Conservation (phyloP, 1,140 invertebrate species). For the Artemia franciscana region DNA sequence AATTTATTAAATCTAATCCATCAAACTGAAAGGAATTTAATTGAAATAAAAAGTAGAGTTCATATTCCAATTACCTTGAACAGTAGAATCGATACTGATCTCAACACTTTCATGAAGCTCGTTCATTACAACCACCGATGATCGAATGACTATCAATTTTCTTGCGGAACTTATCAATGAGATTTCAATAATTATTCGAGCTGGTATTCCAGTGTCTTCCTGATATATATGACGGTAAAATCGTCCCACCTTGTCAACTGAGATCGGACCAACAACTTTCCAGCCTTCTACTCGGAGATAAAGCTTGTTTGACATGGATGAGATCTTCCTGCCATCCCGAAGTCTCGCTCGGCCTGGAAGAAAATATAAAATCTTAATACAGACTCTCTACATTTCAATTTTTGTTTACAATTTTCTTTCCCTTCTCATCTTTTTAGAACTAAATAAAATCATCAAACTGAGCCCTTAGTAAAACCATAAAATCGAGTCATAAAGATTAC, state of each 20-base stretch:
- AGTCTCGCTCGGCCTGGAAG: neutral
- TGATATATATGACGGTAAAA: slow-evolving; percentile 49
- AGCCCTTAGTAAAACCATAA: no score
- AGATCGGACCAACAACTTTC: slow-evolving; percentile 60
- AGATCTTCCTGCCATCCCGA: slow-evolving; percentile 15
- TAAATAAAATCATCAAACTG: no score
- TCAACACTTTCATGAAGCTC: slow-evolving; percentile 42
- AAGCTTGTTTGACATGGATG: slow-evolving; percentile 50
- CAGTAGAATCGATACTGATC: slow-evolving; percentile 17
- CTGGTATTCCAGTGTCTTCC: slow-evolving; percentile 5
- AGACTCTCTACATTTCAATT: no score
- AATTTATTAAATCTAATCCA: slow-evolving; percentile 1
- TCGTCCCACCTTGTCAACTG: slow-evolving; percentile 79
- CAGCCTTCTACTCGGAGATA: slow-evolving; percentile 70
- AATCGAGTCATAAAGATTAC: no score
- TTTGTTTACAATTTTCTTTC: no score
- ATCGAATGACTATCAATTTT: slow-evolving; percentile 84
- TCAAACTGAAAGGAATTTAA: neutral
- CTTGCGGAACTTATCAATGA: slow-evolving; percentile 71
- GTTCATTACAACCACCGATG: slow-evolving; percentile 61
- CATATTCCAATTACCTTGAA: slow-evolving; percentile 3
- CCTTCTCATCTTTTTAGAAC: no score
- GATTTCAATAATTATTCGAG: slow-evolving; percentile 51
- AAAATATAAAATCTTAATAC: slow-evolving; percentile 5
- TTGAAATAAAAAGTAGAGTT: neutral